Evolutionary conservation across 2,888 invertebrate species (phyloP), one percentile per base, ranked within the genome.

Genomic region (Sericinus montela): DNA sequence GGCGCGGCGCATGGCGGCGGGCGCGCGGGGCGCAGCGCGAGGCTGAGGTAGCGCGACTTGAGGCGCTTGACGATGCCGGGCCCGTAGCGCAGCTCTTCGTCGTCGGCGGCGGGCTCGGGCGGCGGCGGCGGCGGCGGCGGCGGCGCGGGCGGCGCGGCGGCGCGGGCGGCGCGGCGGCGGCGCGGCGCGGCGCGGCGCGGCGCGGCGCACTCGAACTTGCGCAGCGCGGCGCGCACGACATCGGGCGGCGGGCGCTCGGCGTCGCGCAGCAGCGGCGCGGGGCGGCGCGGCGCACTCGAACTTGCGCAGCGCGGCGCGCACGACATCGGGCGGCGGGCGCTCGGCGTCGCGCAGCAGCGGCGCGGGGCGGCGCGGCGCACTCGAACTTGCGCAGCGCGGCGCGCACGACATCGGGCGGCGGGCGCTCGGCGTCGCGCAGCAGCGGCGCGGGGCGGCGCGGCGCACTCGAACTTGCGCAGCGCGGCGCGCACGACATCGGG

Each of bases 21-120:
- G 92, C 3, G 94, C 90, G 35, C 91, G 91, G 30, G 90, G 90
- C 61, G 91, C 54, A 96, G 82, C 8, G 97, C 95, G 58, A 97
- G 90, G 75, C 94, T 95, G 56, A 97, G 91, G 76, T 97, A 97
- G 71, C 95, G 94, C 72, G 95, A 95, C 74, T 95, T 93, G 59
- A 97, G 91, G 65, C 94, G 94, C 69, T 95, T 95, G 32, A 97
- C 97, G 70, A 97, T 97, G 50, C 97, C 97, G 44, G 97, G 97
- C 0, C 97, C 97, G 87, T 97, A 97, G 71, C 94, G 93, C 50
- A 97, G 87, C 74, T 97, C 97, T 79, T 96, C 96, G 39, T 75
- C 78, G 67, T 76, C 75, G 67, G 72, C 48, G 54, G 72, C 48
- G 54, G 70, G 64, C 32, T 32, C 32, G 35, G 72, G 70, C 45